These are phyloP conservation scores for Vulpes vulpes DNA, from an alignment of 2,113 vertebrate genomes.

Conservation along the genomic window DNA sequence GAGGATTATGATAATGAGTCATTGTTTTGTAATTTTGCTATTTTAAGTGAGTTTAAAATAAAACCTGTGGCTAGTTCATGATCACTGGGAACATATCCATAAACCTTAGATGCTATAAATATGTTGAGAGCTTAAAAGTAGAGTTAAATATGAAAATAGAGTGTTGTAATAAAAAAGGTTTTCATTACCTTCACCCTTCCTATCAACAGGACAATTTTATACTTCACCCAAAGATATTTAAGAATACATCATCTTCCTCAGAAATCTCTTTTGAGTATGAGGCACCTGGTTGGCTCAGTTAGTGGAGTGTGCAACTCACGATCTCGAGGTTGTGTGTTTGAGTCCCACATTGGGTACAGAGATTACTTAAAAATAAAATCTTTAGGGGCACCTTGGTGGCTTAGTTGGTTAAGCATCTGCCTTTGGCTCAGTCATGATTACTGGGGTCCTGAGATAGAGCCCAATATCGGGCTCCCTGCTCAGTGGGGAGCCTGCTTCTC, in stretches of 20 bases:
- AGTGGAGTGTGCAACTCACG: not conserved
- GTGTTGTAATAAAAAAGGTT: not conserved
- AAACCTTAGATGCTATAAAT: not conserved
- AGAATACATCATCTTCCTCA: not conserved
- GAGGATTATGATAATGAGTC: slow-evolving; percentile 52
- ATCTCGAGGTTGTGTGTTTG: not conserved
- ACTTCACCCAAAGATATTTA: not conserved
- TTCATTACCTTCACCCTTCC: not conserved
- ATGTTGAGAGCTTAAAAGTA: slow-evolving; percentile 45
- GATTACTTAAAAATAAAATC: not conserved
- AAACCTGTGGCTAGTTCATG: slow-evolving; percentile 13
- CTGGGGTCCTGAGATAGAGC: too few relatives aligned
- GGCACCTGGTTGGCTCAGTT: not conserved
- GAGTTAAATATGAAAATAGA: not conserved
- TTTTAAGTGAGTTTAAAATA: slow-evolving; percentile 54
- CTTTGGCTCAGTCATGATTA: too few relatives aligned
- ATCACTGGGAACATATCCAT: not conserved
- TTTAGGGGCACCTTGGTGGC: not conserved
- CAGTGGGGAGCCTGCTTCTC: too few relatives aligned
- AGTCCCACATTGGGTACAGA: not conserved
- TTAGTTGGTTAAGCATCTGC: too few relatives aligned
- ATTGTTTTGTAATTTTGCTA: not conserved
- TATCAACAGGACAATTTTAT: not conserved
- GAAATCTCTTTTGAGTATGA: not conserved
- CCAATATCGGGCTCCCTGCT: too few relatives aligned